phyloP scores from a whole-genome alignment of 2,113 vertebrate genomes.

The Psettodes erumei region DNA sequence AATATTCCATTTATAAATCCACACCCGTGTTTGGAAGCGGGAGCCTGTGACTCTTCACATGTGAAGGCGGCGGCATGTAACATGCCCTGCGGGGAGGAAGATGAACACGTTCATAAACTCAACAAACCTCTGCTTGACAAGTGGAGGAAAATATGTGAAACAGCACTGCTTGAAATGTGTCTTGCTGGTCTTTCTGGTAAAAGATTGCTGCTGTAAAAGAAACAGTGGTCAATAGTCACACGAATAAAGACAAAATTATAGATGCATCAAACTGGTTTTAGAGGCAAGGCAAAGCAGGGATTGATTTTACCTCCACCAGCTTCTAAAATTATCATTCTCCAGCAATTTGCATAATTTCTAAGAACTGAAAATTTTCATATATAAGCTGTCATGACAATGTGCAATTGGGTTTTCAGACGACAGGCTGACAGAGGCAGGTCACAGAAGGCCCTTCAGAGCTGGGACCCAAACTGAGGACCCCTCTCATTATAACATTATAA shows the following conservation, averaged over 20 bases:
- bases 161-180: neutral
- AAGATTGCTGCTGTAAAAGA: neutral
- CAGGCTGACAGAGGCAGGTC: neutral
- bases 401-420: neutral
- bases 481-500: no score
- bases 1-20: neutral
- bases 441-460: no score
- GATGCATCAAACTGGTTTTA: neutral
- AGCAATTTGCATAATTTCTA: neutral
- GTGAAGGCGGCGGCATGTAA: neutral
- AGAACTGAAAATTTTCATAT: neutral
- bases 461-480: no score
- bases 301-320: neutral
- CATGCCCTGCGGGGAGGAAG: neutral
- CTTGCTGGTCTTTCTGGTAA: neutral
- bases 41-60: neutral
- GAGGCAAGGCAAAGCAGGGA: no score
- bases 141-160: conserved; percentile 4
- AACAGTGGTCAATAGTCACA: neutral
- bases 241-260: neutral
- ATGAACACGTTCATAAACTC: conserved; percentile 9
- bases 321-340: neutral
- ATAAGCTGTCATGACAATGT: neutral
- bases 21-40: conserved; percentile 1
- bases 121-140: conserved; percentile 8